These are phyloP conservation scores for Antrozous pallidus DNA, from an alignment of 2,797 vertebrate species.

Conservation along the genomic window DNA sequence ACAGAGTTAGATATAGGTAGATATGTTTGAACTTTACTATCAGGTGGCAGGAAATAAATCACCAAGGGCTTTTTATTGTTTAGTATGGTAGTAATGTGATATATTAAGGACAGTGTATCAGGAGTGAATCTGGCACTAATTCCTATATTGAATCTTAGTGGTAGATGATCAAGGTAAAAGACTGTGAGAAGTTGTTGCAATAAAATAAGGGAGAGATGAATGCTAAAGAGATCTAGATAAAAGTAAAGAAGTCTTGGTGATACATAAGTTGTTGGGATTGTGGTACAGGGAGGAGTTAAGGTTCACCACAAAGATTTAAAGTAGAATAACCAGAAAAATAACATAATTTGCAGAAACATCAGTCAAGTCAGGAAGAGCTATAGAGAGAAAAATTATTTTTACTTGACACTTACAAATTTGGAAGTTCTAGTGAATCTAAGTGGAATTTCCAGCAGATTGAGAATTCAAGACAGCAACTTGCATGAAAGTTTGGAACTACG, in stretches of 20 bases:
- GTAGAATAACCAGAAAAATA: not conserved
- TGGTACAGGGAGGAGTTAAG: not conserved
- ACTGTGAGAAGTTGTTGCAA: not conserved
- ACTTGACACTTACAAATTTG: not conserved
- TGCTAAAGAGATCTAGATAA: not conserved
- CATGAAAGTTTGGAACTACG: not conserved
- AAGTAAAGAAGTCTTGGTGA: not conserved
- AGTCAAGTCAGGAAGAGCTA: not conserved
- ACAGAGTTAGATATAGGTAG: not conserved
- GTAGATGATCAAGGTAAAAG: not conserved
- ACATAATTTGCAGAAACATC: not conserved
- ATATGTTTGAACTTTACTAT: not conserved
- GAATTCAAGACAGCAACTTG: not conserved
- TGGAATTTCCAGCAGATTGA: not conserved
- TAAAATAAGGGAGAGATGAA: not conserved
- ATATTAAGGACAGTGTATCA: not conserved
- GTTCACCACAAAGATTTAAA: not conserved
- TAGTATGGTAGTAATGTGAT: not conserved
- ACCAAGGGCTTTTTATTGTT: not conserved
- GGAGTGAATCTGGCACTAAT: not conserved
- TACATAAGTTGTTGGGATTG: not conserved
- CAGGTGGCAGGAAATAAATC: not conserved
- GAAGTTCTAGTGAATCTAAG: not conserved
- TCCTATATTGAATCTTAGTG: not conserved
- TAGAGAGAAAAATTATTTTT: not conserved